phyloP scores from a whole-genome alignment of 2,797 vertebrate species.

The Platalea minor region DNA sequence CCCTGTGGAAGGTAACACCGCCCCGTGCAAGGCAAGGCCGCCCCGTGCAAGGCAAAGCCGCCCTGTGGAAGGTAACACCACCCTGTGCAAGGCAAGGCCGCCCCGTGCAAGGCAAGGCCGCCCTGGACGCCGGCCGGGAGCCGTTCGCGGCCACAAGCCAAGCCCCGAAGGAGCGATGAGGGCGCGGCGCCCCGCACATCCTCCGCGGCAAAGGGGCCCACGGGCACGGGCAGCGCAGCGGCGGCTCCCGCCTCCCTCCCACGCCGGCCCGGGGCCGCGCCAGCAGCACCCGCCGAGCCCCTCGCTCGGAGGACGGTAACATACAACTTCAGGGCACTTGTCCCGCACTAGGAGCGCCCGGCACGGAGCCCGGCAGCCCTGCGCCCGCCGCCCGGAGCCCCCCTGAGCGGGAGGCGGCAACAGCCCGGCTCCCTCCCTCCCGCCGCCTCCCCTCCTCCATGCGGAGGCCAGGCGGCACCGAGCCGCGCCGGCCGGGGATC shows the following conservation, averaged over 20 bases:
- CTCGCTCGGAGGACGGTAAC: not conserved
- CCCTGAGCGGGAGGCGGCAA: not conserved
- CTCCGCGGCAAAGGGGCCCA: not conserved
- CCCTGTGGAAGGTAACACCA: too few relatives aligned
- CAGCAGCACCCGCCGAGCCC: not conserved
- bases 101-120: fast-evolving
- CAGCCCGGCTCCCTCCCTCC: too few relatives aligned
- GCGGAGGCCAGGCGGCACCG: not conserved
- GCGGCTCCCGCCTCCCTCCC: too few relatives aligned
- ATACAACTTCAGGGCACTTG: too few relatives aligned
- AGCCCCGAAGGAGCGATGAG: not conserved
- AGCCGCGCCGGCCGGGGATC: not conserved
- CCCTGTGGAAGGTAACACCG: not conserved
- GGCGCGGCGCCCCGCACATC: not conserved
- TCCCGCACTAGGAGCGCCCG: not conserved
- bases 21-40: not conserved
- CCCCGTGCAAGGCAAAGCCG: fast-evolving
- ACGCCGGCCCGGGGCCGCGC: not conserved
- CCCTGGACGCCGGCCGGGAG: fast-evolving
- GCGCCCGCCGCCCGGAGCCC: not conserved
- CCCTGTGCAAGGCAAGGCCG: not conserved
- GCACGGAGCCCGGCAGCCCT: not conserved
- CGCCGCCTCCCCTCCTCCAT: too few relatives aligned
- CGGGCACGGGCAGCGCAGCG: not conserved
- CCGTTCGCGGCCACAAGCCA: not conserved